Evolutionary conservation across 2,888 invertebrate species (phyloP), one percentile per base, ranked within the genome.

Genomic region (Latrodectus elegans): DNA sequence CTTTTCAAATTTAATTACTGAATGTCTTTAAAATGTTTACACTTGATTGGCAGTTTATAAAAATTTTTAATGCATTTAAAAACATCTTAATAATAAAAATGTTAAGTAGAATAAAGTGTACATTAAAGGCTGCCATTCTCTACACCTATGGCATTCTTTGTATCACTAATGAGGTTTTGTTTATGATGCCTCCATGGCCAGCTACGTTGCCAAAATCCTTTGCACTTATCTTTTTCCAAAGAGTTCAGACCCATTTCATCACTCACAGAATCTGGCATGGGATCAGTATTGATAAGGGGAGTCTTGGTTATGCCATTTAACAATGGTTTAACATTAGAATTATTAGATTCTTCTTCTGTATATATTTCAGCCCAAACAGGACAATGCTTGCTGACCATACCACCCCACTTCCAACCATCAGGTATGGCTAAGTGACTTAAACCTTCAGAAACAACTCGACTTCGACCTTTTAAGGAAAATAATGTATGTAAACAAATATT

Each of bases 321-420:
- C 1, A 89, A 17, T n/a, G 76, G 53, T 22, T 74, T 26, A 11
- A 26, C 72, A 14, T 68, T 52, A 49, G 73, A 70, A 74, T 78
- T 67, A 4, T 52, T 26, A 6, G 70, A 15, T n/a, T 76, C 77
- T 67, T 88, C 82, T 15, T 90, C 91, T 14, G 89, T 90, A 89
- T 92, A 94, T 82, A 95, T 92, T 92, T 96, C 96, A n/a, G 94
- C 94, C 95, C 95, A 96, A 2, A 96, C 93, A 1, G 96, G 96
- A 90, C 95, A 95, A 92, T 94, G 95, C 64, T 94, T 94, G 51
- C 95, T 95, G 1, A 95, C 95, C 0, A 95, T 94, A 0, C 96
- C 96, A 14, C 96, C 96, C 96, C 96, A 96, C 22, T 94, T 94
- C 96, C 96, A 96, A 8, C 95, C 96, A n/a, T 95, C 94, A 0